phyloP scores from a whole-genome alignment of 2,113 vertebrate species.

The Eleginops maclovinus region DNA sequence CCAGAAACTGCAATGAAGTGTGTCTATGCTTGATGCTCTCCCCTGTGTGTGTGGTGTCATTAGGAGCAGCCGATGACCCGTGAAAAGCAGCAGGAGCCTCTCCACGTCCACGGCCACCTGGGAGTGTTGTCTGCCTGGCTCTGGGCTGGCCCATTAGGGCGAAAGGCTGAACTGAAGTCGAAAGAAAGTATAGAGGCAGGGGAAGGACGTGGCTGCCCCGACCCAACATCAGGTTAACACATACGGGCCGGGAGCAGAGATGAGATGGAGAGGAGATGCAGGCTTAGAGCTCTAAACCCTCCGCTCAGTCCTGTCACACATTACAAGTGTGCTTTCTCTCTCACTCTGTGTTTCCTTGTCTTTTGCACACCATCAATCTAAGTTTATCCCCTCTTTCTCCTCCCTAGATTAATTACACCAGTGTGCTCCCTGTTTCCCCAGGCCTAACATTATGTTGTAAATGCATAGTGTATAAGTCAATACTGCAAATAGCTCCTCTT shows the following conservation, averaged over 20 bases:
- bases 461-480: slow-evolving; percentile 84
- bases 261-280: slow-evolving; percentile 46
- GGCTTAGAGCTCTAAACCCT: slow-evolving; percentile 39
- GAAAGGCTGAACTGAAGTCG: slow-evolving; percentile 39
- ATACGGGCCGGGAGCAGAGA: slow-evolving; percentile 18
- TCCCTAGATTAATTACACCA: slow-evolving; percentile 82
- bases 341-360: slow-evolving; percentile 43
- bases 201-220: slow-evolving; percentile 56
- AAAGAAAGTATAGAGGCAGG: slow-evolving; percentile 30
- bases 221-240: slow-evolving; percentile 45
- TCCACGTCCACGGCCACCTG: slow-evolving; percentile 67
- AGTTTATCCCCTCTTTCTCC: slow-evolving; percentile 68
- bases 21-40: slow-evolving; percentile 71
- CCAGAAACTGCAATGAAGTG: slow-evolving; percentile 79
- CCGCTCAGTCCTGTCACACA: slow-evolving; percentile 46
- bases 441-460: slow-evolving; percentile 84
- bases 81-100: slow-evolving; percentile 78
- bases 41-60: slow-evolving; percentile 73
- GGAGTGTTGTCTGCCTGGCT: slow-evolving; percentile 60
- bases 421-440: slow-evolving; percentile 68
- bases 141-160: slow-evolving; percentile 55
- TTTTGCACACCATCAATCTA: slow-evolving; percentile 68
- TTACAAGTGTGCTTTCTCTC: slow-evolving; percentile 46
- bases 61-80: slow-evolving; percentile 78
- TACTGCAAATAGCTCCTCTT: slow-evolving; percentile 84